phyloP scores from a whole-genome alignment of 2,888 invertebrate species.

The Nomada ferruginata region DNA sequence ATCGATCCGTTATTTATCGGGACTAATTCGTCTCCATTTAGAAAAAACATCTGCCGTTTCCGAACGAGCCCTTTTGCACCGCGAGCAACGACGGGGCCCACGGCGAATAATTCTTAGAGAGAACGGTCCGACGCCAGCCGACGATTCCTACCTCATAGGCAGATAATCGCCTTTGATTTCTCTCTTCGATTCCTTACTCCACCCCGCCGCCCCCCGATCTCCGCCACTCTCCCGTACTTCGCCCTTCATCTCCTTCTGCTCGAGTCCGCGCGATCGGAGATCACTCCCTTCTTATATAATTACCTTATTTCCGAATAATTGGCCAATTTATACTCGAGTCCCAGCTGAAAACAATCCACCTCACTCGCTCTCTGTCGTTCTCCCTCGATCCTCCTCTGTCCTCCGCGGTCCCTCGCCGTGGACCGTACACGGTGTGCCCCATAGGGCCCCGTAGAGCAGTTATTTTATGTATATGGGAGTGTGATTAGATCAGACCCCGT shows the following conservation, averaged over 20 bases:
- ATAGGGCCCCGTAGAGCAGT: conserved; percentile 83
- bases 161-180: conserved; percentile 84
- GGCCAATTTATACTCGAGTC: conserved; percentile 84
- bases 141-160: conserved; percentile 83
- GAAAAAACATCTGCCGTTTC: conserved; percentile 79
- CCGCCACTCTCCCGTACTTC: conserved; percentile 47
- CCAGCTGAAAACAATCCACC: conserved; percentile 84
- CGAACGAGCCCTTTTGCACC: conserved; percentile 67
- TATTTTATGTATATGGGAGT: conserved; percentile 84
- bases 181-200: conserved; percentile 81
- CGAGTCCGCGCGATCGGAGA: conserved; percentile 80
- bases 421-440: conserved; percentile 78
- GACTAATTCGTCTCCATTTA: conserved; percentile 80
- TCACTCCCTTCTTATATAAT: conserved; percentile 84
- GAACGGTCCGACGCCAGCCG: conserved; percentile 71
- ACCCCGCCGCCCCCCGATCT: conserved; percentile 56
- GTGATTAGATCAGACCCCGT: conserved; percentile 83
- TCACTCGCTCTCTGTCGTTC: conserved; percentile 72
- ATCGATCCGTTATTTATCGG: conserved; percentile 79
- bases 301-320: conserved; percentile 84
- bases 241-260: conserved; percentile 66
- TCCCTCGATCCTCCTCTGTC: conserved; percentile 62
- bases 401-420: conserved; percentile 66
- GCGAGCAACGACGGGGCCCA: conserved; percentile 74
- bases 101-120: conserved; percentile 75